Evolutionary conservation across 2,888 invertebrate species (phyloP), one percentile per base, ranked within the genome.

Genomic region (Cybosia mesomella): DNA sequence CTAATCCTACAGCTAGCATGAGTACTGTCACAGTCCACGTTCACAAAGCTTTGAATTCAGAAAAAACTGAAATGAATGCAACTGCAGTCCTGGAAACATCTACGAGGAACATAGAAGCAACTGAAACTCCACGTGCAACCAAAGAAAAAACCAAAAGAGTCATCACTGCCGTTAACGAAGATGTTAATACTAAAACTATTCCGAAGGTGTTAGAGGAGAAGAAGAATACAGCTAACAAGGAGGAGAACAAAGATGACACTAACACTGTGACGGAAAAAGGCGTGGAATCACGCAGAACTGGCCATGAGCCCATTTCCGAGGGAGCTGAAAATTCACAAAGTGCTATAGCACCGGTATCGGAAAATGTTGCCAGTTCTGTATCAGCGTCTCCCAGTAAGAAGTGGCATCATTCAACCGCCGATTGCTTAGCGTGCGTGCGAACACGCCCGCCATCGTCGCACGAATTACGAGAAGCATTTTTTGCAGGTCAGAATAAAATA

Each of bases 381-480:
- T 72, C 73, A 39, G 28, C 65, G 9, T 18, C 72, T 0, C 18
- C 59, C 5, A 65, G 24, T 9, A 79, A 39, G 1, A 81, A 82
- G 60, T 93, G 94, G 91, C 82, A 88, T 18, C 95, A 95, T 71
- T 83, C 85, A 21, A 74, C 88, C 1, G 83, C 84, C 7, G 90
- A 91, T 54, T 95, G 95, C 58, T 72, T 95, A 66, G 92, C 91
- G 10, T 95, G 95, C 69, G 92, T 90, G 4, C 87, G 91, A 9
- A 90, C 92, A 0, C 78, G 93, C 2, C 94, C 95, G 64, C 92
- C 90, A 0, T 92, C 93, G 2, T 89, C 92, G 11, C 92, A 94
- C 62, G 93, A 95, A 75, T 79, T 95, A 62, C 87, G 95, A 2
- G 94, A 95, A 75, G 95, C 94, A 0, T 95, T 95, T 81, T 95